Conservation (phyloP, 37 sponge, comb jelly and placozoan genomes). For the Beroe ovata region DNA sequence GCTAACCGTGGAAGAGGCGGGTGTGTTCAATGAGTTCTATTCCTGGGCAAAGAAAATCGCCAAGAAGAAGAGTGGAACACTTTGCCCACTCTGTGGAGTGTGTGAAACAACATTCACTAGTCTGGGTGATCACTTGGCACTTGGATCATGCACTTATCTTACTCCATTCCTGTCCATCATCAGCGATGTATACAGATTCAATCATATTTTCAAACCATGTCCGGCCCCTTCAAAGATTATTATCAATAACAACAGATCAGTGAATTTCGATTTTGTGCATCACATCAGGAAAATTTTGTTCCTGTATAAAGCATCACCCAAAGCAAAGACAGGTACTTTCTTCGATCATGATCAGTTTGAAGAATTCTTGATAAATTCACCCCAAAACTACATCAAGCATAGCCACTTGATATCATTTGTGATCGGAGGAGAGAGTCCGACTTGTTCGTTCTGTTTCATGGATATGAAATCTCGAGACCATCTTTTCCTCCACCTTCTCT, state of each 20-base stretch:
- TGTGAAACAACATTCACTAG: neutral
- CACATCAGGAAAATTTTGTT: constrained; percentile 34
- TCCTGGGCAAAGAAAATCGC: constrained; percentile 24
- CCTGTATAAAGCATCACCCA: constrained; percentile 2
- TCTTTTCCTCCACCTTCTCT: constrained; percentile 15
- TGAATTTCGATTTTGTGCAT: constrained; percentile 8
- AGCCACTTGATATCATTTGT: neutral
- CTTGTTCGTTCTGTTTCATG: constrained; percentile 50
- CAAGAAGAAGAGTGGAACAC: constrained; percentile 24
- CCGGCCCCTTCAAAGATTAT: neutral
- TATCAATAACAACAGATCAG: constrained; percentile 10
- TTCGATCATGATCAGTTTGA: constrained; percentile 51
- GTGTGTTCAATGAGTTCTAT: constrained; percentile 1
- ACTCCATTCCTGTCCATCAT: neutral
- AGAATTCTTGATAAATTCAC: constrained; percentile 19
- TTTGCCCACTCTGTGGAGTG: constrained; percentile 40
- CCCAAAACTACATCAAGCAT: neutral
- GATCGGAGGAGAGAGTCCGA: neutral
- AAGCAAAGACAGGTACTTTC: neutral
- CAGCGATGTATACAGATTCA: constrained; percentile 8
- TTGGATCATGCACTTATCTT: constrained; percentile 47
- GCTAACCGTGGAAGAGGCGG: neutral
- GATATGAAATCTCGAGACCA: neutral
- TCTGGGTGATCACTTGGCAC: constrained; percentile 24
- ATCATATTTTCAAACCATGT: constrained; percentile 33